These are phyloP conservation scores for Podarcis muralis DNA, from an alignment of 2,113 vertebrate species.

Conservation along the genomic window DNA sequence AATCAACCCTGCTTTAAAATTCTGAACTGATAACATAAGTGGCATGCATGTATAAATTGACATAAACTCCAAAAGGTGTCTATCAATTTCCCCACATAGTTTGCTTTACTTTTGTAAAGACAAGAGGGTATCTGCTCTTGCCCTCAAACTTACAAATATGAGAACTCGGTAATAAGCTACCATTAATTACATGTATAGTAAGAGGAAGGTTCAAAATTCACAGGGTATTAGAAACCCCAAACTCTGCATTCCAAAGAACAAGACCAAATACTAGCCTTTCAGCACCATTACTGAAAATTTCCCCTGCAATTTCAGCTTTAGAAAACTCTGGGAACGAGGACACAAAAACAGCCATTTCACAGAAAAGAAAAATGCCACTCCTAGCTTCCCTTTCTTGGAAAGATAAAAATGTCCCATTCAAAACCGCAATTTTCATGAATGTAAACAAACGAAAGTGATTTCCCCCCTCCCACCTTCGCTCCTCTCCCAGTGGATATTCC, in stretches of 20 bases:
- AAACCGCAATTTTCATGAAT: neutral
- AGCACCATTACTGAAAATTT: neutral
- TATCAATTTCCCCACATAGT: neutral
- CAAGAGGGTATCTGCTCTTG: neutral
- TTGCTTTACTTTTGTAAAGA: neutral
- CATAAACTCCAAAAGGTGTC: neutral
- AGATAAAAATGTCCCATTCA: neutral
- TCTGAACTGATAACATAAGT: neutral
- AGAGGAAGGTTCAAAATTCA: neutral
- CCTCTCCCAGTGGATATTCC: neutral
- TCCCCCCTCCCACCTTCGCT: too few relatives aligned
- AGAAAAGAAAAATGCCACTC: neutral
- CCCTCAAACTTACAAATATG: neutral
- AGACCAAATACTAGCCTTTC: neutral
- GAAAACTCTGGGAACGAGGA: neutral
- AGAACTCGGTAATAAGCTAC: neutral
- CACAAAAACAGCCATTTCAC: neutral
- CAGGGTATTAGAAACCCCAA: neutral
- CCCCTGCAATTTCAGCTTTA: neutral
- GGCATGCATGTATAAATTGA: neutral
- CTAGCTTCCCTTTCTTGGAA: neutral
- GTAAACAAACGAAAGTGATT: neutral
- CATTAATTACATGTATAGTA: neutral
- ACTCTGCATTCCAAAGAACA: neutral
- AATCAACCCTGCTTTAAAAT: slow-evolving; percentile 1